Evolutionary conservation across 2,888 invertebrate genomes (phyloP), one percentile per base, ranked within the genome.

Genomic region (Synergus gifuensis): DNA sequence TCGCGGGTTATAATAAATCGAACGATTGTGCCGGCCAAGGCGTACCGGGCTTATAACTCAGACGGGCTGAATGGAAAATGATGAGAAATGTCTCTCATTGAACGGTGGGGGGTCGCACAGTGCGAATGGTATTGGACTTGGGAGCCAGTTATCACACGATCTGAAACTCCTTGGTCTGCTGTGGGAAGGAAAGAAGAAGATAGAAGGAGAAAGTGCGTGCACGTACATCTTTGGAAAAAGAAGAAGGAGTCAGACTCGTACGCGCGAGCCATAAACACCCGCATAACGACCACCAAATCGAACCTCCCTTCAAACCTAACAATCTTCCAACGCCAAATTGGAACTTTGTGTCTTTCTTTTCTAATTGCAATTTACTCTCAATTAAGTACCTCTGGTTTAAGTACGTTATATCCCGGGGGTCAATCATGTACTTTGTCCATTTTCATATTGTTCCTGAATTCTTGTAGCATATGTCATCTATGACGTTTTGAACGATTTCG

Each of bases 51-150:
- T 89, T 90, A 91, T 91, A 91, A 91, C 88, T 91, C 91, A 90
- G 89, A 87, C 87, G 84, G 86, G 82, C 84, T 90, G 90, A 91
- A 91, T 91, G 89, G 91, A 89, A 91, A 91, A 91, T 91, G 90
- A 91, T 91, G 91, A 91, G 91, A 91, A 91, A 91, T 91, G 91
- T 90, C 91, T 90, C 91, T 91, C 91, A 90, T 90, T 91, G 90
- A 91, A 89, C 91, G 88, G 87, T 91, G 91, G 91, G 91, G 91
- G 90, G 91, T 90, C 91, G 85, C 84, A 81, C 82, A 80, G 77
- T 40, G 42, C 66, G 16, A 16, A 46, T 67, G 58, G 54, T 46
- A 49, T 44, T 58, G 28, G 54, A 18, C 8, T 76, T 49, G 49
- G 69, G 82, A 77, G 36, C 44, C 67, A 42, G 67, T 89, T 89